Evolutionary conservation across 2,113 vertebrate species (phyloP).

Genomic region (Pontoporia blainvillei): DNA sequence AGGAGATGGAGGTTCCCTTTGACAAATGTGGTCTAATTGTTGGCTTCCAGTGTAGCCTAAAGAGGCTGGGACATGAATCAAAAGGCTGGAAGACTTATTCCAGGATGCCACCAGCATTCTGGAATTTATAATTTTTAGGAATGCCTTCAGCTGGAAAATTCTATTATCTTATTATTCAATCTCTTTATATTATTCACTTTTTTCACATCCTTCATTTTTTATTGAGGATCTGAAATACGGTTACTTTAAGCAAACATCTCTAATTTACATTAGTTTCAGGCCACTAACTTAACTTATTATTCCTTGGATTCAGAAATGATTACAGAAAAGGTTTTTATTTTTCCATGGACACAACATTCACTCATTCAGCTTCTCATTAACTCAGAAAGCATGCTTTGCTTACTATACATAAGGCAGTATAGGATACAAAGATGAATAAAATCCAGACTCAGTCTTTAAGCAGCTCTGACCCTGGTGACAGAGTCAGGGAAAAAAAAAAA

Average conservation of each 20-base stretch:
- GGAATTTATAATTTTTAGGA: slow-evolving; percentile 6
- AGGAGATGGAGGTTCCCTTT: neutral
- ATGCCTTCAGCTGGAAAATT: neutral
- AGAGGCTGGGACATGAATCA: neutral
- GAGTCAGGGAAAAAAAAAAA: neutral
- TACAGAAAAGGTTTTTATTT: neutral
- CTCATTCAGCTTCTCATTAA: neutral
- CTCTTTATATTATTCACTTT: neutral
- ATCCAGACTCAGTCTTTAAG: neutral
- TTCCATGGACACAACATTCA: neutral
- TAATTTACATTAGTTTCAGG: neutral
- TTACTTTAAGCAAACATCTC: neutral
- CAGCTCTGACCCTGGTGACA: neutral
- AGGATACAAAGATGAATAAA: neutral
- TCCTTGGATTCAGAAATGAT: neutral
- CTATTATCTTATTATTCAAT: slow-evolving; percentile 8
- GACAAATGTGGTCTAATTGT: neutral
- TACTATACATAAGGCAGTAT: neutral
- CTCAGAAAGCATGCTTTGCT: neutral
- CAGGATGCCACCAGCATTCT: neutral
- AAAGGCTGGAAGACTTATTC: neutral
- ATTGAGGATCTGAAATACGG: neutral
- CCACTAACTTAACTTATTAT: neutral
- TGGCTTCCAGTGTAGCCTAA: neutral
- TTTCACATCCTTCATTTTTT: neutral